Base-by-base conservation (phyloP, 1,140 invertebrate species). In the Caenorhabditis remanei region DNA sequence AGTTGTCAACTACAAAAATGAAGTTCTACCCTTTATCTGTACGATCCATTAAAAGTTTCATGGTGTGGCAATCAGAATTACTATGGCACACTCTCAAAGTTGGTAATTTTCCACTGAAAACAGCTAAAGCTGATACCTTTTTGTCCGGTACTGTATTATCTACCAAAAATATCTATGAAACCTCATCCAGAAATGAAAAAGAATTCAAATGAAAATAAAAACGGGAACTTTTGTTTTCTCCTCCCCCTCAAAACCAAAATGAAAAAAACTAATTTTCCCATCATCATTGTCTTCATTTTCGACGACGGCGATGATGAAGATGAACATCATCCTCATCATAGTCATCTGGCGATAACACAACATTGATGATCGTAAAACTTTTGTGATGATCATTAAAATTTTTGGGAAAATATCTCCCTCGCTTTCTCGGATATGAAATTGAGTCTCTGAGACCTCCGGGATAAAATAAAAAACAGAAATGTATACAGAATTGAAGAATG, bases 361-460 rank as follows among this genome's bases (percentile, higher is more conserved):
- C 67, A 75, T 21, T 75, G 67, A 75, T 14, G 67, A 75, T 75
- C 67, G 43, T 75, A 75, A 75, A 75, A 75, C 67, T 75, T 75
- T 75, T 75, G 67, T 75, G 67, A 75, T 75, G 67, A 75, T 75
- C 67, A 46, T 75, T 75, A 75, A 75, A 75, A 46, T 75, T 75
- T 75, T 75, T 75, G 67, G 67, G 67, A 75, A 75, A 75, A 75
- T 75, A 75, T 75, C 41, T n/a, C 56, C n/a, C 16, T 21, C 14
- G 21, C 21, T 58, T 19, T 58, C 21, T 58, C 56, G 56, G n/a
- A 21, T 5, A n/a, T n/a, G n/a, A 58, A 21, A 58, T 21, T 9
- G 4, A 16, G 8, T n/a, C 16, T n/a, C 56, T 16, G 50, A 53
- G 50, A 53, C 11, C 11, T 53, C 16, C 11, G 9, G 50, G 16